These are phyloP conservation scores for Papilio protenor DNA, from an alignment of 2,888 invertebrate genomes.

Conservation along the genomic window DNA sequence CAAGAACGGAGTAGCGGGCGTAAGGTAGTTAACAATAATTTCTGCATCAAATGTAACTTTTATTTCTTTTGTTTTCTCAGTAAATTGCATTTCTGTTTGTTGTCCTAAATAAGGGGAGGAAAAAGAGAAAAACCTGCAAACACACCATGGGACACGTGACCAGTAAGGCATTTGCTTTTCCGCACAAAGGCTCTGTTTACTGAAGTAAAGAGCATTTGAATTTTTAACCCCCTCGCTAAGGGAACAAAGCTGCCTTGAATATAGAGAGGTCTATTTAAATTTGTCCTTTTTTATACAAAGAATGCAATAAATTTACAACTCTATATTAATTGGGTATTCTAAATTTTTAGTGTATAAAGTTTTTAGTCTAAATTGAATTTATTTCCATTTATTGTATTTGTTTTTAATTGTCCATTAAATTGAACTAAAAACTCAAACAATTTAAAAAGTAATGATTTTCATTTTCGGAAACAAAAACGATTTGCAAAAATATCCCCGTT, in stretches of 20 bases:
- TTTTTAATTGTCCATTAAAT: no score
- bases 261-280: constrained; percentile 25
- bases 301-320: constrained; percentile 7
- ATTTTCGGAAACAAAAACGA: background rate
- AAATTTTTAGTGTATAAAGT: background rate
- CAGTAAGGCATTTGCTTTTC: constrained; percentile 53
- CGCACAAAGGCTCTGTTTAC: constrained; percentile 75
- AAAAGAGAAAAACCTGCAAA: constrained; percentile 12
- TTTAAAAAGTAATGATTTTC: background rate
- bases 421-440: background rate
- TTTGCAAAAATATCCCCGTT: background rate
- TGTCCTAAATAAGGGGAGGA: background rate
- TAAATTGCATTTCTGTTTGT: background rate
- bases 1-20: no score
- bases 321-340: background rate
- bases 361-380: no score
- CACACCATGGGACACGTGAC: constrained; percentile 49
- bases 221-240: constrained; percentile 68
- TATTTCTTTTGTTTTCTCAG: background rate
- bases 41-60: background rate
- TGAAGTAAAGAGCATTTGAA: constrained; percentile 78
- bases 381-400: no score
- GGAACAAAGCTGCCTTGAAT: constrained; percentile 40
- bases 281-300: constrained; percentile 12
- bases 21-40: background rate